Evolutionary conservation across 2,113 vertebrate species (phyloP).

Genomic region (Sarotherodon lohbergeri): DNA sequence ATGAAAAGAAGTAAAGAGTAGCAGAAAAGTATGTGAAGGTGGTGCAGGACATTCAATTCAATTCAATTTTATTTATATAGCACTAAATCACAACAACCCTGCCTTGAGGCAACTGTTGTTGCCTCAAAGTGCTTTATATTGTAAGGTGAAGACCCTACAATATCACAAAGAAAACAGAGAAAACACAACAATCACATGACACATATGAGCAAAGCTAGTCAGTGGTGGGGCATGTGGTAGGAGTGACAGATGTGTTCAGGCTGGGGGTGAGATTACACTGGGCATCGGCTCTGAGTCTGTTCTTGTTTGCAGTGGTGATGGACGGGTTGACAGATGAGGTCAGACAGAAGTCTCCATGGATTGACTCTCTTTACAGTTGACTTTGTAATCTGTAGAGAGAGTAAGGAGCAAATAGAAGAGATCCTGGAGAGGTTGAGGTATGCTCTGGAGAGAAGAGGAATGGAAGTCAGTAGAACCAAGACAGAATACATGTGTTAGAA

Average conservation of each 20-base stretch:
- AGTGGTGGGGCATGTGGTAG: neutral
- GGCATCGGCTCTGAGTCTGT: neutral
- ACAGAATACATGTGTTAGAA: neutral
- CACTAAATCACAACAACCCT: neutral
- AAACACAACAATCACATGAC: neutral
- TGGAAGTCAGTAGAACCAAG: neutral
- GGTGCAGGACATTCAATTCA: neutral
- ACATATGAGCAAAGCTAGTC: neutral
- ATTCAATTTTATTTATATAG: neutral
- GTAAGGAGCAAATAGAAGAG: neutral
- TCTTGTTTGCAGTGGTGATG: neutral
- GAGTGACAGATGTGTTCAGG: neutral
- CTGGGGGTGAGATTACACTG: fast-evolving
- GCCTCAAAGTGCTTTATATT: neutral
- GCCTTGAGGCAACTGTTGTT: neutral
- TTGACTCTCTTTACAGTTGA: neutral
- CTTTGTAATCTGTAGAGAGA: neutral
- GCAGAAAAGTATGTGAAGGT: neutral
- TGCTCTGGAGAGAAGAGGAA: neutral
- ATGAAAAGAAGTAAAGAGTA: neutral
- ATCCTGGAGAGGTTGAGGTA: neutral
- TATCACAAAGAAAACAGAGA: neutral
- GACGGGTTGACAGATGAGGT: neutral
- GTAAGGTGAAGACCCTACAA: neutral
- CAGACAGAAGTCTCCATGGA: neutral